Evolutionary conservation across 2,113 vertebrate genomes (phyloP).

Genomic region (Lepus americanus): DNA sequence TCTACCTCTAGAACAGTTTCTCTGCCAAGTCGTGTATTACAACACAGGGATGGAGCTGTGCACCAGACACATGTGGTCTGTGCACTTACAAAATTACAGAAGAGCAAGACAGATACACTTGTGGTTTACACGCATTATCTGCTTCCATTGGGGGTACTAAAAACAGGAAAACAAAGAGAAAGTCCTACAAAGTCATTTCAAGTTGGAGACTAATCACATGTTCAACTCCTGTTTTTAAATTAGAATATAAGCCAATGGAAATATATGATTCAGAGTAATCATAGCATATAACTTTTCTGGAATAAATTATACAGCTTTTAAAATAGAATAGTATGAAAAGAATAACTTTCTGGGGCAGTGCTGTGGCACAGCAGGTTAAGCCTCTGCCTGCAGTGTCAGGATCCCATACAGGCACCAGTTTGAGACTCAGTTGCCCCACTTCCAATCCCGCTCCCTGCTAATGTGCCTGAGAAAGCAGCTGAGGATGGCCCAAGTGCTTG

Average conservation of each 20-base stretch:
- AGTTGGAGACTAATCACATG: not conserved
- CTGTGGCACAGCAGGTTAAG: too few species aligned
- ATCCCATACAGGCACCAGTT: too few species aligned
- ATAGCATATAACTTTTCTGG: not conserved
- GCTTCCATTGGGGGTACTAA: slow-evolving; percentile 5
- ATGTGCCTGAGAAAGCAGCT: too few species aligned
- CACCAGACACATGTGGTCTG: not conserved
- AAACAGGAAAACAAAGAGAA: slow-evolving; percentile 13
- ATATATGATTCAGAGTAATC: slow-evolving; percentile 30
- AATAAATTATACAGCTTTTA: slow-evolving; percentile 16
- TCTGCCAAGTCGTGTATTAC: not conserved
- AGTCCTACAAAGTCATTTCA: not conserved
- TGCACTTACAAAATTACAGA: not conserved
- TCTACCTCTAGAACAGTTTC: not conserved
- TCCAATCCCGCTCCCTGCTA: too few species aligned
- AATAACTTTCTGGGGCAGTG: not conserved
- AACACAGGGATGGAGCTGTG: not conserved
- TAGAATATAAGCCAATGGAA: not conserved
- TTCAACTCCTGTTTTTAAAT: slow-evolving; percentile 18
- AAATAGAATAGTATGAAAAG: slow-evolving; percentile 27
- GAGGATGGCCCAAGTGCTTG: too few species aligned
- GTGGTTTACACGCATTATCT: not conserved
- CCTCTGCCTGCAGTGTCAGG: too few species aligned
- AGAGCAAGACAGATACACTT: not conserved
- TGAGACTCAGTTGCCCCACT: too few species aligned